Evolutionary conservation across 2,888 invertebrate species (phyloP), one percentile per base, ranked within the genome.

Genomic region (Drosophila borealis): DNA sequence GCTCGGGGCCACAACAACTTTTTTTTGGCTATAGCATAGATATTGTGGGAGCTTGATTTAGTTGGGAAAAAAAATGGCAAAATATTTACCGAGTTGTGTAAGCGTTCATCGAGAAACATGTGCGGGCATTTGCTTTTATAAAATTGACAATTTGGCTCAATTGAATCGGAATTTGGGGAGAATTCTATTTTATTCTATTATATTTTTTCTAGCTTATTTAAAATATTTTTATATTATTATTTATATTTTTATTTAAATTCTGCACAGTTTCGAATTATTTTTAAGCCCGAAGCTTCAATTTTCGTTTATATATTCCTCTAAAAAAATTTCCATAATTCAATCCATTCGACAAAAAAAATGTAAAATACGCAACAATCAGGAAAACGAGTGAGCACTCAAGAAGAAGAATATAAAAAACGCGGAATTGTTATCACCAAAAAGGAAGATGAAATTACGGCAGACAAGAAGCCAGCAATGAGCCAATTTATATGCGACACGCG

Each of bases 401-500:
- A 41, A 9, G 2, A 42, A 44, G 14, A 42, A 19, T 25, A 56
- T 46, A 39, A 48, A 19, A 56, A 39, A 34, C 19, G 34, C 51
- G 63, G 8, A 70, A 33, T 61, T 45, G 51, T 67, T 83, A 83
- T 80, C 78, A 69, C 62, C 64, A 59, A 57, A 71, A 34, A 65
- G 59, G 65, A 79, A 48, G 59, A 71, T 29, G 29, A 2, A 81
- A 85, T 81, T 71, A 64, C 50, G 29, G 45, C 49, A 62, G 46
- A 62, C 63, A 68, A 60, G 50, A 41, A 68, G 53, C 48, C 29
- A 59, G 88, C 86, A 84, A 84, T 84, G 83, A 84, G 86, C 64
- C 88, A 84, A 88, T 84, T 84, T 85, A 84, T 84, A 84, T 84
- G 88, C 83, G 80, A 77, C 77, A 80, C 74, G 88, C 85, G 61